Evolutionary conservation across 2,888 invertebrate genomes (phyloP), one percentile per base, ranked within the genome.

Genomic region (Poecilobothrus nobilitatus): DNA sequence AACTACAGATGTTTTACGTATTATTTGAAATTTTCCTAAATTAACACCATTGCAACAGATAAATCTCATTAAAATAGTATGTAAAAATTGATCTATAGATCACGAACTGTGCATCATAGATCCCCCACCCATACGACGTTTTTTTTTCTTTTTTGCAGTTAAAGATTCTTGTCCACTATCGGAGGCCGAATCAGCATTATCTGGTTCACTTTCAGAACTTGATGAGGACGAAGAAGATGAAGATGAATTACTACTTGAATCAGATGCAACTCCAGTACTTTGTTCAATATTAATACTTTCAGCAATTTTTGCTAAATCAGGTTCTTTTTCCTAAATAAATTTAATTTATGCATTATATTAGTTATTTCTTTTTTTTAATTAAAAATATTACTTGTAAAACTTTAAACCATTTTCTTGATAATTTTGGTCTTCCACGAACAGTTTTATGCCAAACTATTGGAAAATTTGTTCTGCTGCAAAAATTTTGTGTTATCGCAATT

Each of bases 371-470:
- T 8, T 12, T 5, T 10, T 37, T 63, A 21, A 63, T 63, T 22
- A 27, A 27, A n/a, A 63, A 1, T 63, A 68, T 61, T 66, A 76
- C 76, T 72, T 86, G 85, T 66, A 89, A 80, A 62, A 86, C 84
- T 78, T 87, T 87, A 69, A 94, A 84, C 96, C 97, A 97, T 79
- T 96, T 97, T 71, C 90, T 90, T 7, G 97, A 96, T 53, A 99
- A 84, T 82, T 98, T 98, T 6, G 98, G 98, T 41, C 98, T 86
- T 5, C 97, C 97, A 63, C 96, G 87, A 3, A 94, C 92, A 9
- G 97, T 97, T 84, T 98, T 97, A 80, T 97, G 97, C 97, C 97
- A 98, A 1, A 98, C 97, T 18, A 97, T 88, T 0, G 97, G 95
- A 80, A 99, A 97, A 83, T 99, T 99, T 1, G 95, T 94, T 71